Conservation (phyloP, 2,113 vertebrate species). For the Takifugu bimaculatus region DNA sequence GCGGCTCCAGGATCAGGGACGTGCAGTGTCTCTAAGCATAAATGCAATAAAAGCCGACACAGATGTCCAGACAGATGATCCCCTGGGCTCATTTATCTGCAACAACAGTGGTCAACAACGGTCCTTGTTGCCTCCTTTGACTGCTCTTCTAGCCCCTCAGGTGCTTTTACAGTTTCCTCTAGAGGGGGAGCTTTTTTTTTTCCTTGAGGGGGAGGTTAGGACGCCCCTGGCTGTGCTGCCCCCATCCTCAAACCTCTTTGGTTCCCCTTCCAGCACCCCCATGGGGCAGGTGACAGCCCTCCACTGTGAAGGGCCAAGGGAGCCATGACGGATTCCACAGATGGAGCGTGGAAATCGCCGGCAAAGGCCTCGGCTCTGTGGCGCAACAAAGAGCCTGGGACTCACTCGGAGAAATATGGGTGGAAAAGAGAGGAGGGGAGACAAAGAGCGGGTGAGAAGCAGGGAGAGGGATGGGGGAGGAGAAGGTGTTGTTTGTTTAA, state of each 20-base stretch:
- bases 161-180: slow-evolving; percentile 78
- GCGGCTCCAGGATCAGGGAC: no score
- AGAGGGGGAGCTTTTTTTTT: slow-evolving; percentile 52
- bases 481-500: slow-evolving; percentile 57
- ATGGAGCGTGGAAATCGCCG: slow-evolving; percentile 98
- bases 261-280: slow-evolving; percentile 76
- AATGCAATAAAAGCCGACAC: slow-evolving; percentile 32
- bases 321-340: slow-evolving; percentile 97
- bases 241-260: slow-evolving; percentile 62
- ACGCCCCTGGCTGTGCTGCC: slow-evolving; percentile 83
- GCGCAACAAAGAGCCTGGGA: slow-evolving; percentile 85
- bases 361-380: slow-evolving; percentile 90
- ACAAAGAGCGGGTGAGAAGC: slow-evolving; percentile 45
- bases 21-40: neutral
- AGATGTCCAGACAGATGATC: slow-evolving; percentile 53
- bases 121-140: slow-evolving; percentile 35
- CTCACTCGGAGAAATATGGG: slow-evolving; percentile 72
- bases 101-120: slow-evolving; percentile 32
- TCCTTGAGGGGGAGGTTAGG: slow-evolving; percentile 49
- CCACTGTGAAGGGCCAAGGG: slow-evolving; percentile 84
- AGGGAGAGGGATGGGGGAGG: slow-evolving; percentile 42
- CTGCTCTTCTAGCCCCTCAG: slow-evolving; percentile 70
- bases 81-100: slow-evolving; percentile 58
- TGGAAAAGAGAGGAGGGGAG: slow-evolving; percentile 82
- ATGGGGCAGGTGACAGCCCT: slow-evolving; percentile 95